Evolutionary conservation across 2,797 vertebrate genomes (phyloP).

Genomic region (Hipposideros larvatus): DNA sequence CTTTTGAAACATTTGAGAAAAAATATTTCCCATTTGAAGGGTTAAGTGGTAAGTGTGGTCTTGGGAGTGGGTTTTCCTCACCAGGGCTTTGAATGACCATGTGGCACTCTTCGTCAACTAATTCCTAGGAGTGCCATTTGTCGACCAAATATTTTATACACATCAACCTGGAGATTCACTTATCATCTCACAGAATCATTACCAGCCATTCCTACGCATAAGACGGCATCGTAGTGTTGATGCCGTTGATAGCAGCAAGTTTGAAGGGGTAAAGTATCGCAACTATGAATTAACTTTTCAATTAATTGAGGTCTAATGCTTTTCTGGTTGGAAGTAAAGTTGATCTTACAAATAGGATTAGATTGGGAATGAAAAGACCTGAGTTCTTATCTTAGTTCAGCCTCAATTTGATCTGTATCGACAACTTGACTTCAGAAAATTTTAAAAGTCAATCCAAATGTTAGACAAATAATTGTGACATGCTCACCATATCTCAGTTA

Average conservation of each 20-base stretch:
- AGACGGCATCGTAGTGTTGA: neutral
- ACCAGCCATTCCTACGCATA: neutral
- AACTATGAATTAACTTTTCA: slow-evolving; percentile 29
- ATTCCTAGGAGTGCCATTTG: slow-evolving; percentile 27
- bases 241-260: neutral
- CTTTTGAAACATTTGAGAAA: slow-evolving; percentile 43
- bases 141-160: slow-evolving; percentile 10
- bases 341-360: slow-evolving; percentile 28
- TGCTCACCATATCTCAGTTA: neutral
- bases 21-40: neutral
- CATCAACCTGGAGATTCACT: slow-evolving; percentile 5
- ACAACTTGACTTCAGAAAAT: neutral
- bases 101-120: slow-evolving; percentile 9
- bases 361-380: neutral
- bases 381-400: slow-evolving; percentile 2
- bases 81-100: neutral
- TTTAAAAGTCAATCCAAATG: neutral
- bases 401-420: neutral
- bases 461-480: slow-evolving; percentile 1
- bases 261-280: slow-evolving; percentile 25
- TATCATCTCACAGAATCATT: neutral
- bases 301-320: slow-evolving; percentile 20
- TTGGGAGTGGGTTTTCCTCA: neutral
- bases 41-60: neutral
- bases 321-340: slow-evolving; percentile 28